Conservation (phyloP, 2,113 vertebrate genomes). For the Chloroceryle aenea region DNA sequence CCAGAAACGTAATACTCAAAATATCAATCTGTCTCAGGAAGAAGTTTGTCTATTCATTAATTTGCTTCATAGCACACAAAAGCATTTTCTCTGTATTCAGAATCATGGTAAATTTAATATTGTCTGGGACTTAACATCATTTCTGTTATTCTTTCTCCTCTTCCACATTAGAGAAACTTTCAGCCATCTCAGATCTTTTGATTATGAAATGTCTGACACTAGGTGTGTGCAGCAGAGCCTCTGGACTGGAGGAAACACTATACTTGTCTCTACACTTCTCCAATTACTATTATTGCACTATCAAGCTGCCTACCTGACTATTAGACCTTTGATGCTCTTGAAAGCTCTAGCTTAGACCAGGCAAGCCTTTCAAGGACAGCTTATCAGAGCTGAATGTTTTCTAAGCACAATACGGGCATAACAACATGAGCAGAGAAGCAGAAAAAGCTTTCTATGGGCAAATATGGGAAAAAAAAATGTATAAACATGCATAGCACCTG, state of each 20-base stretch:
- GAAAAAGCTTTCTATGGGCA: neutral
- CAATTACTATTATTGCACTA: slow-evolving; percentile 80
- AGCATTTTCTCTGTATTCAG: slow-evolving; percentile 37
- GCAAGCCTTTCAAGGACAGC: neutral
- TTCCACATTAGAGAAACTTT: slow-evolving; percentile 29
- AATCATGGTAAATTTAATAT: slow-evolving; percentile 27
- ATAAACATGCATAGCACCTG: neutral
- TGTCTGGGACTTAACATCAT: slow-evolving; percentile 33
- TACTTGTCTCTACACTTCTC: slow-evolving; percentile 67
- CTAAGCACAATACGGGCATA: neutral
- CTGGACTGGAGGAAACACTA: slow-evolving; percentile 64
- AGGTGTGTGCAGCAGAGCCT: slow-evolving; percentile 49
- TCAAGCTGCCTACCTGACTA: slow-evolving; percentile 66
- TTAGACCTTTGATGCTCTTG: slow-evolving; percentile 71
- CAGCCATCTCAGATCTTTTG: slow-evolving; percentile 2
- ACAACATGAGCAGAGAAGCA: neutral
- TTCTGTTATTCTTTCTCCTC: slow-evolving; percentile 38
- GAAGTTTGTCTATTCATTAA: slow-evolving; percentile 18
- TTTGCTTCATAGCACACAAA: slow-evolving; percentile 25
- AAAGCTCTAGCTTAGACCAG: slow-evolving; percentile 21
- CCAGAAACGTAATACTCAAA: neutral
- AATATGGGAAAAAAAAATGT: neutral
- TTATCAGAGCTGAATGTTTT: neutral
- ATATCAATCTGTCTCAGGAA: neutral
- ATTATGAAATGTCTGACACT: slow-evolving; percentile 54